Evolutionary conservation across 2,888 invertebrate species (phyloP).

Genomic region (Phragmatobia fuliginosa): DNA sequence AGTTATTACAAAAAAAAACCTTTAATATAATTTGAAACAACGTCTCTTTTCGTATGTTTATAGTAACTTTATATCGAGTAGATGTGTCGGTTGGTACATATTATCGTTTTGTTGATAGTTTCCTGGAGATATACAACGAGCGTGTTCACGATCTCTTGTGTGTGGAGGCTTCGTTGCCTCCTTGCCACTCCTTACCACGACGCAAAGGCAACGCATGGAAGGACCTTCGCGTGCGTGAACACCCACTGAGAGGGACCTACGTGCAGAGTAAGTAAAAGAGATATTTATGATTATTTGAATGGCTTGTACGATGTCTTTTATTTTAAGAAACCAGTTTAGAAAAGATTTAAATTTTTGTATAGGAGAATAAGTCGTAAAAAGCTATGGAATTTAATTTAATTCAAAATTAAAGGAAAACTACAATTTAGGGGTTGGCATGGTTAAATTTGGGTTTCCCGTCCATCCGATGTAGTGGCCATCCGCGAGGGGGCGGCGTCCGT

Average conservation of each 20-base stretch:
- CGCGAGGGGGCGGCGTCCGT: no score
- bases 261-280: slow-evolving; percentile 89
- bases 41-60: neutral
- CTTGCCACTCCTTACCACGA: slow-evolving; percentile 80
- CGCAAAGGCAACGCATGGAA: slow-evolving; percentile 75
- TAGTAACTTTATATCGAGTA: neutral
- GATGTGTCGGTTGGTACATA: neutral
- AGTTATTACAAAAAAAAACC: no score
- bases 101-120: slow-evolving; percentile 67
- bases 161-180: slow-evolving; percentile 68
- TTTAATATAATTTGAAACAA: no score
- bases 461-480: no score
- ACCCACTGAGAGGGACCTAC: slow-evolving; percentile 92
- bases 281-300: no score
- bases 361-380: no score
- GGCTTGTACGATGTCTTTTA: no score
- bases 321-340: neutral
- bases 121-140: slow-evolving; percentile 89
- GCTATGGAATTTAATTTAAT: no score
- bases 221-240: slow-evolving; percentile 91
- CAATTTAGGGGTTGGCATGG: neutral
- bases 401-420: no score
- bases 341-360: no score
- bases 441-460: no score
- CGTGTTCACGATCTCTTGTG: slow-evolving; percentile 91